A percentile compares a stretch with the other conserved stretches of the same genome.
Evolutionary conservation across 2,888 invertebrate genomes (phyloP).

Genomic region (Caenorhabditis sinica): DNA sequence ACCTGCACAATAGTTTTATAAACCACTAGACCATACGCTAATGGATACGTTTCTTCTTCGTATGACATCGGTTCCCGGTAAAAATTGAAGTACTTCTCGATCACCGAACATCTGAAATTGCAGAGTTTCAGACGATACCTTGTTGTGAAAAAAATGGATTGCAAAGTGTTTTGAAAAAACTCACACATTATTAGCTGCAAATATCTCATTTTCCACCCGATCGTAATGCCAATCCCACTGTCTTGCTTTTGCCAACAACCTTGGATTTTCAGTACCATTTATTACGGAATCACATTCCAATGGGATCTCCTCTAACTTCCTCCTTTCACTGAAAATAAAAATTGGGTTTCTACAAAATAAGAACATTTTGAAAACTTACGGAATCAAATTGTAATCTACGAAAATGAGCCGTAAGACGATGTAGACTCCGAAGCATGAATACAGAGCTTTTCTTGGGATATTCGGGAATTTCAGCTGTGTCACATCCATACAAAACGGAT

Average conservation of each 20-base stretch:
- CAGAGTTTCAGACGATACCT: constrained; percentile 20
- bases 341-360: neutral
- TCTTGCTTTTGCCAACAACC: constrained; percentile 18
- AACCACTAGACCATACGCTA: constrained; percentile 70
- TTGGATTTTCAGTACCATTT: constrained; percentile 56
- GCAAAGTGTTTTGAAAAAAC: constrained; percentile 36
- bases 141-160: too few relatives aligned
- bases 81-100: constrained; percentile 65
- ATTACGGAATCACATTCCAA: constrained; percentile 63
- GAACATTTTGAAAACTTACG: constrained; percentile 32
- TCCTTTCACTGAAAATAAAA: constrained; percentile 13
- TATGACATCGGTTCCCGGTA: constrained; percentile 24
- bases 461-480: constrained; percentile 11
- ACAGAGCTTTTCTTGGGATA: constrained; percentile 7
- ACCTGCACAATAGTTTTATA: constrained; percentile 69
- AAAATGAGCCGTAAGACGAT: constrained; percentile 29
- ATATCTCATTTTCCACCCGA: constrained; percentile 57
- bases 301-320: constrained; percentile 51
- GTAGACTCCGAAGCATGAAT: constrained; percentile 22
- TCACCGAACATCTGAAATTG: constrained; percentile 58
- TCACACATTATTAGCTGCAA: constrained; percentile 55
- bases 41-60: constrained; percentile 67
- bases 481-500: constrained; percentile 6
- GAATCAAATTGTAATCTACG: constrained; percentile 8
- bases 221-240: constrained; percentile 61